Evolutionary conservation across 2,113 vertebrate genomes (phyloP).

Genomic region (Numenius arquata): DNA sequence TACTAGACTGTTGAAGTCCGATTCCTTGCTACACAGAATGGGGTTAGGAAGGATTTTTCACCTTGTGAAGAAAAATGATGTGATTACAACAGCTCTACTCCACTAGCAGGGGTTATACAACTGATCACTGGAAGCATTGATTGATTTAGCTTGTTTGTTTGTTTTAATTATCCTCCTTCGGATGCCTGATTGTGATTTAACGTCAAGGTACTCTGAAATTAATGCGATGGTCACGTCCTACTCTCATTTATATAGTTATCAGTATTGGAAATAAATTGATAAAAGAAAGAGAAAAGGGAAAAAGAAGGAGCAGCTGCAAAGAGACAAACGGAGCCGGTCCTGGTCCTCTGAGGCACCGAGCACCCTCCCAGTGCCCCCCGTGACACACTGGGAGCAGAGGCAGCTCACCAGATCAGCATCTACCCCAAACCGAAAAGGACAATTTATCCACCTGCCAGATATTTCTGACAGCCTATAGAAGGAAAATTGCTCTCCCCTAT

Average conservation of each 20-base stretch:
- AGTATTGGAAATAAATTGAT: background rate
- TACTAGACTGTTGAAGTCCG: background rate
- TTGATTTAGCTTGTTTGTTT: background rate
- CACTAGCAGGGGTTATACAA: background rate
- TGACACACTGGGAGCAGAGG: background rate
- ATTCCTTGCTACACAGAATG: background rate
- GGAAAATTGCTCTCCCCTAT: background rate
- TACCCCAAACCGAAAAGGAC: background rate
- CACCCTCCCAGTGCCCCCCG: fast-evolving
- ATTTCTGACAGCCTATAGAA: background rate
- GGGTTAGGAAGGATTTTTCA: background rate
- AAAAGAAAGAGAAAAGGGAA: background rate
- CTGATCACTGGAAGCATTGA: background rate
- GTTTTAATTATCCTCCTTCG: background rate
- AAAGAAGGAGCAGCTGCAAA: background rate
- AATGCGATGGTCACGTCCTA: background rate
- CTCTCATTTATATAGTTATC: background rate
- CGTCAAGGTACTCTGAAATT: background rate
- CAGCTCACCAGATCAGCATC: background rate
- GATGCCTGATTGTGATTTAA: background rate
- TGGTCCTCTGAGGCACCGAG: background rate
- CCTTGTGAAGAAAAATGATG: background rate
- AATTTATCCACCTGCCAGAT: background rate
- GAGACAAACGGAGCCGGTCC: background rate
- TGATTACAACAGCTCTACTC: background rate